Evolutionary conservation across 92 coral and sea anemone genomes (phyloP).

Genomic region (Blastomussa wellsi): DNA sequence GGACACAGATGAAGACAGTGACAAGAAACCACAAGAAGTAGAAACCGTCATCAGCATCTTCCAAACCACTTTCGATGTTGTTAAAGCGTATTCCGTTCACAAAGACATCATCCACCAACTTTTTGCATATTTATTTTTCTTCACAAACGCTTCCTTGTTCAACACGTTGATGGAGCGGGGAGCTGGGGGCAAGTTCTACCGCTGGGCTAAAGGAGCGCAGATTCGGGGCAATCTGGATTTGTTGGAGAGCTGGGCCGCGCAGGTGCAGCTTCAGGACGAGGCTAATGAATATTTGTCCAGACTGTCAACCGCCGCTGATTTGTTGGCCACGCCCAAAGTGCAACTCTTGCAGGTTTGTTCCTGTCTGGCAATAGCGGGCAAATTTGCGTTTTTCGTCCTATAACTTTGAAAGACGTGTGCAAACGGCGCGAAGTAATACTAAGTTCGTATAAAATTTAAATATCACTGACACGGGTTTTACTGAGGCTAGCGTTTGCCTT

Average conservation of each 20-base stretch:
- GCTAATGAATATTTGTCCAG: conserved; percentile 81
- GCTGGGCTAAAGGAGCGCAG: conserved; percentile 99
- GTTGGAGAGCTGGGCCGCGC: conserved; percentile 94
- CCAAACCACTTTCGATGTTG: conserved; percentile 78
- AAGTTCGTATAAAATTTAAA: too few species aligned
- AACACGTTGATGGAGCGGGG: conserved; percentile 98
- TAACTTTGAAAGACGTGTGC: too few species aligned
- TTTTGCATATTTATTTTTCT: conserved; percentile 95
- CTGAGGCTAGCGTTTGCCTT: too few species aligned
- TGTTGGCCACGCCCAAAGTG: conserved; percentile 97
- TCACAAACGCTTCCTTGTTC: conserved; percentile 97
- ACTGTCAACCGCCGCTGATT: conserved; percentile 93
- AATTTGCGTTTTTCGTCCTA: too few species aligned
- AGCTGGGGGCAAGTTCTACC: conserved; percentile 96
- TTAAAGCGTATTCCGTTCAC: conserved; percentile 74
- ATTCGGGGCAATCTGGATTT: conserved; percentile 95
- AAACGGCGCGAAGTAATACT: too few species aligned
- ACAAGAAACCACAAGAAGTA: conserved; percentile 88
- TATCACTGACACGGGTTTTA: too few species aligned
- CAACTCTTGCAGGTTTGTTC: conserved; percentile 87
- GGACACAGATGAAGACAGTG: conserved; percentile 77
- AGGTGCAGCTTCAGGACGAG: conserved; percentile 90
- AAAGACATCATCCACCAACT: conserved; percentile 85
- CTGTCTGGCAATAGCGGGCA: too few species aligned
- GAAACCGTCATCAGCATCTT: conserved; percentile 91